phyloP scores from a whole-genome alignment of 2,113 vertebrate genomes.

The Trichechus manatus region DNA sequence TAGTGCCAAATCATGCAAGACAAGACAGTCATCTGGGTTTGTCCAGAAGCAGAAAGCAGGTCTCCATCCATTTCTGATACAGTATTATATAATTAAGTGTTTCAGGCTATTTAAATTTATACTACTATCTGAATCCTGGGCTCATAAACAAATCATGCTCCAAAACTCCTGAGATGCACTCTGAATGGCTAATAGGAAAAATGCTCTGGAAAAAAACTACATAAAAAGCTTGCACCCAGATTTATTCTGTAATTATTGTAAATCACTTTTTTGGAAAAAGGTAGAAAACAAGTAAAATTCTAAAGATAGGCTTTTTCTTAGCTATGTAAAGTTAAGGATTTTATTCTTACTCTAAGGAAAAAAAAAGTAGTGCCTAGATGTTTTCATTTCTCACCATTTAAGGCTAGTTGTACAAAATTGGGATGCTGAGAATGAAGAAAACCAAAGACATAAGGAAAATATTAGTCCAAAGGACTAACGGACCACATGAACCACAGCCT shows the following conservation, averaged over 20 bases:
- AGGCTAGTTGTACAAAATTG: constrained; percentile 50
- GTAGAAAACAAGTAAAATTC: constrained; percentile 69
- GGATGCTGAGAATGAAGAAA: constrained; percentile 32
- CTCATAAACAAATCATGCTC: constrained; percentile 59
- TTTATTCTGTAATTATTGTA: constrained; percentile 62
- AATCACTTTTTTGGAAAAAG: constrained; percentile 77
- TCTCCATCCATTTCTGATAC: constrained; percentile 20
- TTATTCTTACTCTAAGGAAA: constrained; percentile 61
- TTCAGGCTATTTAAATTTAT: constrained; percentile 34
- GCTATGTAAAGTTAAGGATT: constrained; percentile 66
- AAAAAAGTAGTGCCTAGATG: constrained; percentile 25
- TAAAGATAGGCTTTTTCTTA: constrained; percentile 70
- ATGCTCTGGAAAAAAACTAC: constrained; percentile 5
- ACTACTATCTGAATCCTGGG: constrained; percentile 51
- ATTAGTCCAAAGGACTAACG: no score
- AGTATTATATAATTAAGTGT: background rate
- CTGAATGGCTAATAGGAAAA: constrained; percentile 57
- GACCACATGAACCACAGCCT: no score
- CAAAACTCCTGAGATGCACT: constrained; percentile 32
- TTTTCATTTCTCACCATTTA: constrained; percentile 60
- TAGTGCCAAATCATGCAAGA: constrained; percentile 34
- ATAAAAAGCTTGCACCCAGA: constrained; percentile 48
- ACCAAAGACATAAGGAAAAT: no score
- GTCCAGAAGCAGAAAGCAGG: background rate
- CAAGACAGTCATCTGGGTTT: background rate